phyloP scores from a whole-genome alignment of 2,888 invertebrate genomes.

The Liposcelis brunnea region DNA sequence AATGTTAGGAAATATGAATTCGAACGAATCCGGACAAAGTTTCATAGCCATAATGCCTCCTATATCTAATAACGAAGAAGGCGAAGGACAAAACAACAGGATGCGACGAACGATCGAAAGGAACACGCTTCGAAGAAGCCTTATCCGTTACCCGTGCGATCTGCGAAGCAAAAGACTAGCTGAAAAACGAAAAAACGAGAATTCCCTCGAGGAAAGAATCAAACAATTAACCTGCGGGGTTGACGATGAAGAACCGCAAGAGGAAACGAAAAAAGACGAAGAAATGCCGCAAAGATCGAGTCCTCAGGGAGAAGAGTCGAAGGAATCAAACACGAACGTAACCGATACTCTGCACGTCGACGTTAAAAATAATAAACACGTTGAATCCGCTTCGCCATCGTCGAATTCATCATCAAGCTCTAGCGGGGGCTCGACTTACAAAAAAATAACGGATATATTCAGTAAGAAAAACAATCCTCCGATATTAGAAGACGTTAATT shows the following conservation, averaged over 20 bases:
- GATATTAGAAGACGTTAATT: conserved; percentile 6
- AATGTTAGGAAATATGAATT: conserved; percentile 29
- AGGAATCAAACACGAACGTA: conserved; percentile 24
- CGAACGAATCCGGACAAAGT: conserved; percentile 25
- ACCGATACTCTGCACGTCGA: conserved; percentile 12
- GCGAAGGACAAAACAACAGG: conserved; percentile 21
- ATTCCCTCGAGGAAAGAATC: conserved; percentile 71
- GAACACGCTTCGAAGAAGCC: conserved; percentile 61
- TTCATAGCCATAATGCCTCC: conserved; percentile 8
- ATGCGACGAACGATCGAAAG: conserved; percentile 64
- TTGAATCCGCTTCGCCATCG: conserved; percentile 3
- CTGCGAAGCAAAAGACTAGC: conserved; percentile 17
- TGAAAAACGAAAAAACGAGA: conserved; percentile 29
- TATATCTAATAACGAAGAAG: conserved; percentile 18
- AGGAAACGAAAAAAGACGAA: conserved; percentile 21
- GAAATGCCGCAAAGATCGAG: conserved; percentile 32
- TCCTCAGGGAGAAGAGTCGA: conserved; percentile 46
- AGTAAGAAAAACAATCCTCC: conserved; percentile 30
- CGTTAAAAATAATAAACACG: conserved; percentile 12
- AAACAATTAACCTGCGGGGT: conserved; percentile 72
- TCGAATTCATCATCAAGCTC: conserved; percentile 23
- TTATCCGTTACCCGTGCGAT: conserved; percentile 40
- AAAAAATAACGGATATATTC: conserved; percentile 42
- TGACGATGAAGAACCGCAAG: conserved; percentile 36
- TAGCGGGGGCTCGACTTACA: conserved; percentile 44